Conservation (phyloP, 2,888 invertebrate species). For the Seira musarum region DNA sequence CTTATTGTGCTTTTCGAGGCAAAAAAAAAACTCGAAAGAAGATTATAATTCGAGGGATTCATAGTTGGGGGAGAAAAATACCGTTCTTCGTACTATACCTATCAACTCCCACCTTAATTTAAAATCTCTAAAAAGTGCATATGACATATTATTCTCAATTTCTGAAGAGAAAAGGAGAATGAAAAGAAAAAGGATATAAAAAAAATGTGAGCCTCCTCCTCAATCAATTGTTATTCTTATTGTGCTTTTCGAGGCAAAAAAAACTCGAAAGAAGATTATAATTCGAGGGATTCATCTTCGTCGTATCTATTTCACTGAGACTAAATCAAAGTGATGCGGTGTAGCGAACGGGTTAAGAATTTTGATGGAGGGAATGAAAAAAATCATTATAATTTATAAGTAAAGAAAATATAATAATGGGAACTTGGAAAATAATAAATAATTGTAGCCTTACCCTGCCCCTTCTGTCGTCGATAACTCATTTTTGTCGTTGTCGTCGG, state of each 20-base stretch:
- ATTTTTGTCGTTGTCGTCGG: conserved; percentile 80
- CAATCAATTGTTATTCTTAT: conserved; percentile 15
- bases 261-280: conserved; percentile 18
- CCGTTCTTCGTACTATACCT: too few species aligned
- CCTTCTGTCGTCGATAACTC: conserved; percentile 70
- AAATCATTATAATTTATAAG: too few species aligned
- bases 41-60: conserved; percentile 1
- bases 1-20: not conserved
- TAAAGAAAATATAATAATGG: not conserved
- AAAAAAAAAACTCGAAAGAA: conserved; percentile 17
- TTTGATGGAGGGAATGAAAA: not conserved
- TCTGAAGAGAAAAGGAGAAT: conserved; percentile 1
- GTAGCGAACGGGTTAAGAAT: conserved; percentile 38
- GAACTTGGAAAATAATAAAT: conserved; percentile 13
- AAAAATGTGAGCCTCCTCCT: too few species aligned
- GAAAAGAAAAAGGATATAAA: too few species aligned
- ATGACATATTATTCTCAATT: conserved; percentile 3
- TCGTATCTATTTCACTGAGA: not conserved
- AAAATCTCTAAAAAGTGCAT: not conserved
- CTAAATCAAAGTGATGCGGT: conserved; percentile 9
- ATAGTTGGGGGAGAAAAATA: too few species aligned
- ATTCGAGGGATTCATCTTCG: not conserved
- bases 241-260: not conserved
- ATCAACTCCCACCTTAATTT: not conserved
- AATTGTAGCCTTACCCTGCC: conserved; percentile 54